Evolutionary conservation across 2,888 invertebrate species (phyloP), one percentile per base, ranked within the genome.

Genomic region (Zygaena filipendulae): DNA sequence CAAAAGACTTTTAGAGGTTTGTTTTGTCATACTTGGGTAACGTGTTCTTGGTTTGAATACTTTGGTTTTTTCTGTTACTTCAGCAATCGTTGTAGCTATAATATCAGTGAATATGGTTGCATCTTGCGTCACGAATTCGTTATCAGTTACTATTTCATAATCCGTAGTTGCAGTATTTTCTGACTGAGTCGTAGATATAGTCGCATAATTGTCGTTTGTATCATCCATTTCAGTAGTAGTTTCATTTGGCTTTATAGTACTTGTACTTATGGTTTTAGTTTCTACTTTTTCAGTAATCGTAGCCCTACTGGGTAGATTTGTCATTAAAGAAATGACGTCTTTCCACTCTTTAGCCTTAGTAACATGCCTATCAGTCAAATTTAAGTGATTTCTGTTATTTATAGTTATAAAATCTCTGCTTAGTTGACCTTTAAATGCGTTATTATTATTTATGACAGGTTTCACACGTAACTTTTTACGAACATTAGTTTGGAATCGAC

Each of bases 401-500:
- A 64, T 39, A 13, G 64, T 49, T 36, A 70, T 50, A 40, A 74
- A 48, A 39, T 77, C 72, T 47, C 70, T 59, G 36, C 54, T 71
- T 29, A 69, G 27, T 39, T 64, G 69, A 13, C 55, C 58, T 47
- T 71, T 74, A 21, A 48, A 52, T 16, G 61, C 58, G 25, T 53
- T 59, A 25, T 61, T 68, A 29, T 56, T 32, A 36, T n/a, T n/a
- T 6, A 4, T 7, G 16, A 52, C 42, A 13, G 72, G 69, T 36
- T 66, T 57, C 43, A 68, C 59, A 13, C 66, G 52, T 38, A 69
- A 40, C 44, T 64, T 72, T 38, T 62, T 62, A n/a, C 71, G 58
- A 21, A 50, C 34, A 12, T 51, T 52, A 10, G 47, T 33, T 18
- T 63, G 57, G 31, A 55, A 61, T 25, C 64, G 57, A 3, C 59